These are phyloP conservation scores for Ctenopoma kingsleyae DNA, from an alignment of 2,797 vertebrate species.

Conservation along the genomic window DNA sequence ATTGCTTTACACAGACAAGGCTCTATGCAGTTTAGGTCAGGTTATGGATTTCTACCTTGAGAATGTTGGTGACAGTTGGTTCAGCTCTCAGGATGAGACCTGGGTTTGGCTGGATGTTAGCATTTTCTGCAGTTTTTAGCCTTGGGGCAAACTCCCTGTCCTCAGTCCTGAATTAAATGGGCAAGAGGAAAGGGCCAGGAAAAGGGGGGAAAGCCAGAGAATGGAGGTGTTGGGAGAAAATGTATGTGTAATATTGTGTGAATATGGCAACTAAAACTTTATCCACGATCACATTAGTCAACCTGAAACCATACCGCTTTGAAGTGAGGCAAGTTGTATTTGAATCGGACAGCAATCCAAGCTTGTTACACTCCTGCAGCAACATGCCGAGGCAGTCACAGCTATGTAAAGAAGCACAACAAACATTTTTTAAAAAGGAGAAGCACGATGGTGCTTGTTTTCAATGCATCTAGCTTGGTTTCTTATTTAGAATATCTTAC, in stretches of 20 bases:
- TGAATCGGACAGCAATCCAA: conserved; percentile 91
- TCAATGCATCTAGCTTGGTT: not conserved
- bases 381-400: conserved; percentile 94
- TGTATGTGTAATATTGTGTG: conserved; percentile 22
- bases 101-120: conserved; percentile 97
- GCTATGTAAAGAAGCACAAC: conserved; percentile 74
- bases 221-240: not conserved
- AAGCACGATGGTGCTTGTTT: not conserved
- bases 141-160: conserved; percentile 92
- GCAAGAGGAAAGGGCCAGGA: conserved; percentile 42
- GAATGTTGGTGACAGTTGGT: conserved; percentile 98
- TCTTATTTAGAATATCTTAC: not conserved
- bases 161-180: conserved; percentile 82
- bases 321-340: conserved; percentile 88
- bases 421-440: not conserved
- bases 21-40: not conserved
- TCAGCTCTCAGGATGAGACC: conserved; percentile 96
- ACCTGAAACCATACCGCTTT: conserved; percentile 87
- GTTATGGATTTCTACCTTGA: conserved; percentile 86
- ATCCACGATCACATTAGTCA: conserved; percentile 4
- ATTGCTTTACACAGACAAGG: not conserved
- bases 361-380: conserved; percentile 96
- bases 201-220: not conserved
- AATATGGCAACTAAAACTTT: conserved; percentile 25
- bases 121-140: conserved; percentile 93